Evolutionary conservation across 2,113 vertebrate genomes (phyloP), one percentile per base, ranked within the genome.

Genomic region (Peromyscus californicus): DNA sequence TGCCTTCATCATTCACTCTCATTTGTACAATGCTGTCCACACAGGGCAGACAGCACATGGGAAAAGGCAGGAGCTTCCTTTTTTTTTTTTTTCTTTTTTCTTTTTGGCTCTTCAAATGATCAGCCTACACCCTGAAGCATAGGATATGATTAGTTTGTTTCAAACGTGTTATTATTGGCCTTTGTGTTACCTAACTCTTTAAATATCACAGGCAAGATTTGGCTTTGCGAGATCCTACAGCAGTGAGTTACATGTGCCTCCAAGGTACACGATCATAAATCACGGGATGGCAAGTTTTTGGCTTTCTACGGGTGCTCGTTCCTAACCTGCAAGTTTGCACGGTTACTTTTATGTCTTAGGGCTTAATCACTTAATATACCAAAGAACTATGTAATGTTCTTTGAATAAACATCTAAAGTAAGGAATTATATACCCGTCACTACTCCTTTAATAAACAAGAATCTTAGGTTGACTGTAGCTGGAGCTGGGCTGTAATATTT

Each of bases 111-210:
- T 79, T 88, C 19, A 76, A 24, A 48, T 59, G 86, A 86, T 94
- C 89, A 57, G 36, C 51, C 94, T 93, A 93, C 36, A 75, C 76
- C 80, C 93, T 80, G 79, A 83, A 95, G 93, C 74, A 45, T 84
- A 33, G 94, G 72, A 65, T 91, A 72, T 6, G 74, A 93, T 90
- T 85, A 90, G 90, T 31, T 61, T 74, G 89, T 91, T 94, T 92
- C 8, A 96, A 95, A 91, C 61, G 51, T 93, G 67, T 94, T 96
- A 48, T 95, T 89, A 63, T 95, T 98, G 92, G 93, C 72, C 54
- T 95, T 69, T 69, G 63, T 61, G 76, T 74, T 89, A 69, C 76
- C 86, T 67, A 79, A 67, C 80, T 88, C 70, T 90, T 95, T 70
- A 94, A 95, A 70, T 89, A 93, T 80, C 87, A 90, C 69, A 95